phyloP scores from a whole-genome alignment of 1,140 invertebrate species.

The Drosophila aff. region DNA sequence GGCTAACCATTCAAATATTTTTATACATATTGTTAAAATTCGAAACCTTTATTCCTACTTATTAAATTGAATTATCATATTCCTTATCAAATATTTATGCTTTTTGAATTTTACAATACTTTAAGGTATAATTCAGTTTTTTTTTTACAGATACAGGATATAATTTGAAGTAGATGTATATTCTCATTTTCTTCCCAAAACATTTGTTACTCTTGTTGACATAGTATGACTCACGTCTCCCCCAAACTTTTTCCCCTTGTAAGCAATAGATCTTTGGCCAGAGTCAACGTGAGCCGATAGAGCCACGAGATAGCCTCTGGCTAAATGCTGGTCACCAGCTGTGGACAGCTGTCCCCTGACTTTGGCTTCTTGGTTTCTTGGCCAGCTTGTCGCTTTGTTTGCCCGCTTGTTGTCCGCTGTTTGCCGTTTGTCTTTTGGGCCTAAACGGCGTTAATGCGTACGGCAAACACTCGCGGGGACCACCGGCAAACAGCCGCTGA shows the following conservation, averaged over 20 bases:
- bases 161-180: not conserved
- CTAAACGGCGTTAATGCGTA: conserved; percentile 67
- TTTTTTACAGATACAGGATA: not conserved
- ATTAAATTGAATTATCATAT: too few species aligned
- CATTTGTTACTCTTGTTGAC: not conserved
- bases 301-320: conserved; percentile 43
- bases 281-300: conserved; percentile 29
- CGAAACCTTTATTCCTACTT: too few species aligned
- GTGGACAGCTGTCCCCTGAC: conserved; percentile 51
- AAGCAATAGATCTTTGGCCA: conserved; percentile 44
- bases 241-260: conserved; percentile 3
- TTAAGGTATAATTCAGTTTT: too few species aligned
- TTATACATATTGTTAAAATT: too few species aligned
- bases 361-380: conserved; percentile 24
- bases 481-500: conserved; percentile 34
- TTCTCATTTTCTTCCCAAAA: not conserved
- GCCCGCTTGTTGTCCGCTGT: conserved; percentile 31
- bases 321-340: conserved; percentile 54
- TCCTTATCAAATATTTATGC: too few species aligned
- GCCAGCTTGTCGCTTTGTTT: conserved; percentile 50
- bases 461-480: conserved; percentile 64
- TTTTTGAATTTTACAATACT: too few species aligned
- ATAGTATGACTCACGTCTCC: conserved; percentile 2
- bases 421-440: conserved; percentile 59
- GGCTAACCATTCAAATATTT: too few species aligned